These are phyloP conservation scores for Hydropsyche betteni DNA, from an alignment of 2,888 invertebrate genomes.

Conservation along the genomic window DNA sequence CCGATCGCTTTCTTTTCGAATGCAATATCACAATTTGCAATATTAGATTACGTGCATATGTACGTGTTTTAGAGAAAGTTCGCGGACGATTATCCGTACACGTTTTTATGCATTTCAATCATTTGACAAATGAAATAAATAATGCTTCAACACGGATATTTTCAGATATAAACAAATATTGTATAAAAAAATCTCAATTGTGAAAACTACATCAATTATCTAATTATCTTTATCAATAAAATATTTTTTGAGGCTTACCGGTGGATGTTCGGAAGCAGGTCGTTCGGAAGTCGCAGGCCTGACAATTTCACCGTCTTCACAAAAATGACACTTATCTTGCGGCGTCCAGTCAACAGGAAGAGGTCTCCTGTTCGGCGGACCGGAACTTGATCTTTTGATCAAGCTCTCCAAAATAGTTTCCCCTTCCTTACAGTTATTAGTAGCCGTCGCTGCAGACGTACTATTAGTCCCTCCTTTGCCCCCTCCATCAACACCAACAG, in stretches of 20 bases:
- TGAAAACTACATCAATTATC: too few relatives aligned
- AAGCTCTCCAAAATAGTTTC: conserved; percentile 67
- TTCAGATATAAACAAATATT: too few relatives aligned
- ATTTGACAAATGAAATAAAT: too few relatives aligned
- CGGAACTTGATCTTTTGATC: conserved; percentile 59
- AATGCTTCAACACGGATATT: too few relatives aligned
- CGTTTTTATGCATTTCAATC: too few relatives aligned
- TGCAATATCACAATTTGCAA: too few relatives aligned
- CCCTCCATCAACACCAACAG: conserved; percentile 54
- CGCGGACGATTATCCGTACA: too few relatives aligned
- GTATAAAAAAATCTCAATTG: too few relatives aligned
- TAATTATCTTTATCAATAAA: too few relatives aligned
- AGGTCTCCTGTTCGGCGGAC: conserved; percentile 55
- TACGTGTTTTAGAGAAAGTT: too few relatives aligned
- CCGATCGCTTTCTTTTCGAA: too few relatives aligned
- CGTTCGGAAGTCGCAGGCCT: conserved; percentile 58
- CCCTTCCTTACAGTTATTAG: conserved; percentile 48
- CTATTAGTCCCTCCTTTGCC: conserved; percentile 41
- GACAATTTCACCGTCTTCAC: conserved; percentile 76
- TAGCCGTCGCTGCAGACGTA: conserved; percentile 51
- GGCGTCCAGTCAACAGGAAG: conserved; percentile 80
- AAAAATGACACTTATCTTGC: conserved; percentile 85
- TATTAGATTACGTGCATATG: too few relatives aligned
- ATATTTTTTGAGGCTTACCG: conserved; percentile 29
- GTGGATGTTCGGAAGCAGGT: conserved; percentile 57